Base-by-base conservation (phyloP, 1,140 invertebrate species). In the Meloidogyne hapla region DNA sequence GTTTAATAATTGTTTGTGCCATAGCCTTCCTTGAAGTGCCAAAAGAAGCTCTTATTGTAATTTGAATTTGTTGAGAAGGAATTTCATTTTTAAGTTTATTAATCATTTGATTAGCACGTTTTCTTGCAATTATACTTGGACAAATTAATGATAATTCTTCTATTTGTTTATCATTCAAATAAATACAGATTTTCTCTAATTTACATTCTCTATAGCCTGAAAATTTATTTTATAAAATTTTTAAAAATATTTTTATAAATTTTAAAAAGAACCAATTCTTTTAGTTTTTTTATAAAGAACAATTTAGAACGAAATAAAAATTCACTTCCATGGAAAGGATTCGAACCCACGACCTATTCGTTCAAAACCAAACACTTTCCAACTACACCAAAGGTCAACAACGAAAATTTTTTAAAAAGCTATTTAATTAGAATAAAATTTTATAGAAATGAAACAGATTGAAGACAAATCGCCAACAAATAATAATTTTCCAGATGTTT, bases 71-170 rank as follows among this genome's bases (percentile, higher is more conserved):
- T 86, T 98, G 95, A 70, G 92, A 90, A 15, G 94, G 94, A 85
- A 98, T 73, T 73, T 73, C 70, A 65, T 95, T 92, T 77, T 92
- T 91, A n/a, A 99, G 89, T 88, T 92, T 93, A 4, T 89, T 83
- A 75, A 92, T 92, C 76, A 98, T 90, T 45, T 89, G 89, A 79
- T 91, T 91, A 0, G 92, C 94, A 48, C 90, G 88, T n/a, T 89
- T 88, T 76, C 90, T 87, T 4, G 92, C 91, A 82, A 92, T 91
- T 15, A 89, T 90, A 0, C 82, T 80, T 88, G 96, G 94, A 25
- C 93, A 91, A 74, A 99, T 92, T 25, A 90, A 91, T 45, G 92
- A 92, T 42, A 99, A 89, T 89, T 98, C 96, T 74, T 96, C 93
- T 0, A 98, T 91, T 66, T 89, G 77, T 1, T 89, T 88, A 12